phyloP scores from a whole-genome alignment of 2,797 vertebrate species.

The Cyprinodon diabolis region DNA sequence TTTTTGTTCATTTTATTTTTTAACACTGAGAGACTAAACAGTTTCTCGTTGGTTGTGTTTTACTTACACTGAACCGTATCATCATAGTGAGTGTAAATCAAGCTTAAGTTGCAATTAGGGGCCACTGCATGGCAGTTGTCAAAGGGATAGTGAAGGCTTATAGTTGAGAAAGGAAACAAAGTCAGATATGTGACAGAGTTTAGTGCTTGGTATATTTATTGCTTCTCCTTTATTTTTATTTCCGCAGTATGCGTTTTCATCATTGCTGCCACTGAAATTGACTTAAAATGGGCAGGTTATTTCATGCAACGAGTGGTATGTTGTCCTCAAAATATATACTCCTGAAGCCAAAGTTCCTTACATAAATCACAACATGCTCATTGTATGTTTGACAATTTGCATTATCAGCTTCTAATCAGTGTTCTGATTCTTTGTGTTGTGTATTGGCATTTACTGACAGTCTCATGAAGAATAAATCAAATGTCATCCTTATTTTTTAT shows the following conservation, averaged over 20 bases:
- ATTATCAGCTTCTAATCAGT: slow-evolving; percentile 19
- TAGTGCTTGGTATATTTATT: neutral
- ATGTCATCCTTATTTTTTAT: slow-evolving; percentile 22
- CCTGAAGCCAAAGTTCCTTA: slow-evolving; percentile 54
- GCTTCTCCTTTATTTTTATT: neutral
- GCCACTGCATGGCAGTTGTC: slow-evolving; percentile 57
- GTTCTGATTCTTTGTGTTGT: slow-evolving; percentile 2
- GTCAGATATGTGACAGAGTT: slow-evolving; percentile 22
- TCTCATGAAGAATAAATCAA: slow-evolving; percentile 44
- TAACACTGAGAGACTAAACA: slow-evolving; percentile 61
- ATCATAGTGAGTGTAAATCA: slow-evolving; percentile 61
- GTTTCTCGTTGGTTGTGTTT: slow-evolving; percentile 66
- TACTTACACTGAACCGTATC: slow-evolving; percentile 44
- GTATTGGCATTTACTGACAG: slow-evolving; percentile 7
- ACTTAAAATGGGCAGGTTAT: slow-evolving; percentile 30
- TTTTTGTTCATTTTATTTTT: slow-evolving; percentile 12
- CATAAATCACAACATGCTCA: slow-evolving; percentile 11
- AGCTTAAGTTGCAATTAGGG: slow-evolving; percentile 65
- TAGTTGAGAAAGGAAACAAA: slow-evolving; percentile 49
- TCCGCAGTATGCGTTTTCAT: slow-evolving; percentile 11
- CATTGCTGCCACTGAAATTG: neutral
- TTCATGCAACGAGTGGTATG: slow-evolving; percentile 43
- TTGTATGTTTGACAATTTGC: slow-evolving; percentile 10
- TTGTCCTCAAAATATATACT: slow-evolving; percentile 46
- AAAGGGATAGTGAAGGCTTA: slow-evolving; percentile 50